Base-by-base conservation (phyloP, 2,113 vertebrate species). In the Lagopus leucura region DNA sequence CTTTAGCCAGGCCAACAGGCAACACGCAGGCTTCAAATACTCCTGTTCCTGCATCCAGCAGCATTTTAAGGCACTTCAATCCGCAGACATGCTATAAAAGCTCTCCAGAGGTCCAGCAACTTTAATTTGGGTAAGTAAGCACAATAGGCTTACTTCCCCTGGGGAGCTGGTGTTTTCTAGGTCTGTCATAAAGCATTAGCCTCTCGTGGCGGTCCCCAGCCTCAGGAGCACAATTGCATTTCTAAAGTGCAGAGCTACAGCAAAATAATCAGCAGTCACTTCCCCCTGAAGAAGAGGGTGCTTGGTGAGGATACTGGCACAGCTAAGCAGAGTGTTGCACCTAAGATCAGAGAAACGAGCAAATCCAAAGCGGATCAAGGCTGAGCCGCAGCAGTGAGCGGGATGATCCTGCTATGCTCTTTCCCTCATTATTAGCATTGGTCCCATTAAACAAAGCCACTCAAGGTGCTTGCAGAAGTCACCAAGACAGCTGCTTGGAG, bases 171-270 rank as follows among this genome's bases (percentile, higher is more conserved):
- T 11, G 15, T 22, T 72, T 54, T 38, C 61, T 12, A 5, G 38
- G n/a, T 45, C 42, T 78, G 65, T 21, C 34, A 88, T 6, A 28
- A 88, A 60, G 87, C 3, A 1, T 38, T 3, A 7, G 2, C 45
- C 57, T 34, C 2, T 2, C 42, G 34, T 22, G 34, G 72, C 48
- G 22, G 22, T 30, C 55, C 54, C 34, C 74, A 30, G 52, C 60
- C 50, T 47, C 5, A 0, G 1, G 60, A 24, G 8, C 8, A 6
- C 2, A 36, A 78, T 77, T 61, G n/a, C 13, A 18, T 8, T 19
- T 60, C 21, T 20, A 70, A 64, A 58, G 55, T 36, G 36, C 8
- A 5, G 40, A 60, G 34, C 45, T 74, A 13, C 12, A 81, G 73
- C 15, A n/a, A 50, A 92, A 90, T 18, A 21, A n/a, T 40, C 47